These are phyloP conservation scores for Cephus nigrinus DNA, from an alignment of 2,888 invertebrate genomes.

Conservation along the genomic window DNA sequence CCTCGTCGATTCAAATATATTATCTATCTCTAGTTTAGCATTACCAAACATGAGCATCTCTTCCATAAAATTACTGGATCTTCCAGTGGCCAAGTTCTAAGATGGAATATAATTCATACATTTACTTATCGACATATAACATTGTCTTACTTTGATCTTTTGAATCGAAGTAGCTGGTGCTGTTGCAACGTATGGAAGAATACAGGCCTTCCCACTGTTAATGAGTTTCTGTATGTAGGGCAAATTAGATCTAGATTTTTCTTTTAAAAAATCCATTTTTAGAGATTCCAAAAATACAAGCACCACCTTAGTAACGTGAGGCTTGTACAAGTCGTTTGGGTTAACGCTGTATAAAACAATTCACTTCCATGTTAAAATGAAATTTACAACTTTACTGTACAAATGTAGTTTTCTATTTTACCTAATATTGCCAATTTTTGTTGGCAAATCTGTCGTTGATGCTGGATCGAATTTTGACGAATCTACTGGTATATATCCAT, in stretches of 20 bases:
- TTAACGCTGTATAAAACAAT: neutral
- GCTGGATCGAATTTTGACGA: neutral
- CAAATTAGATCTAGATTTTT: neutral
- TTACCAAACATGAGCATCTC: neutral
- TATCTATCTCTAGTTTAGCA: neutral
- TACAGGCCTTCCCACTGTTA: neutral
- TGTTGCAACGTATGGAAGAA: conserved; percentile 3
- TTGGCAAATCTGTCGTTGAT: neutral
- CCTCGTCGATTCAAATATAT: neutral
- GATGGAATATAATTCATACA: neutral
- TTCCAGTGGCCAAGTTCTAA: neutral
- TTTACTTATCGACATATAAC: neutral
- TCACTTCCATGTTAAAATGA: neutral
- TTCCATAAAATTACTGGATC: neutral
- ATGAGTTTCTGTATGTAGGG: neutral
- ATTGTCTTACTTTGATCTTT: conserved; percentile 11
- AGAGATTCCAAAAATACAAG: conserved; percentile 13
- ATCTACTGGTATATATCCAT: neutral
- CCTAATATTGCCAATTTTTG: neutral
- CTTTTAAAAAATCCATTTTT: conserved; percentile 9
- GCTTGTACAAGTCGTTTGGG: neutral
- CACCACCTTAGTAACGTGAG: conserved; percentile 8
- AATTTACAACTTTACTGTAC: neutral
- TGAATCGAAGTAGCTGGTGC: conserved; percentile 3
- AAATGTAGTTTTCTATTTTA: neutral